Evolutionary conservation across 2,797 vertebrate genomes (phyloP), one percentile per base, ranked within the genome.

Genomic region (Podargus strigoides): DNA sequence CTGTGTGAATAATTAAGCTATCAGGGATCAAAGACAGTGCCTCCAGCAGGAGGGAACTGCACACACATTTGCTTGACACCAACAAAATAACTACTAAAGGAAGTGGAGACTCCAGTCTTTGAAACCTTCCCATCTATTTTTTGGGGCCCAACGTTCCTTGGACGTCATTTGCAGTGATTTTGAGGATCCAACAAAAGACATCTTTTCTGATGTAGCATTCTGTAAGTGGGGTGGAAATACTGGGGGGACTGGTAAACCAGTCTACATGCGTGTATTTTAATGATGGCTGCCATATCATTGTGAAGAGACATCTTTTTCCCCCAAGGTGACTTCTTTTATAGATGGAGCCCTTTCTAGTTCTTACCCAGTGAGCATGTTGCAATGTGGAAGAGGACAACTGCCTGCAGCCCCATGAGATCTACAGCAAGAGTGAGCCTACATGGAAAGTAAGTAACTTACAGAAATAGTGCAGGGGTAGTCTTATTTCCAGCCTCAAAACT

Each of bases 11-110:
- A 67, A 64, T 66, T 94, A 52, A 83, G 68, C 50, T 69, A 47
- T 50, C 59, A 42, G 50, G n/a, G 37, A 80, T 79, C 55, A 80
- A 89, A 85, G 47, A 7, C 59, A 22, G 42, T 55, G 46, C 70
- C 87, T 85, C 77, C 84, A 90, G 87, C 34, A 41, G 80, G 39
- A 81, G 76, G 34, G 58, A 86, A 92, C 93, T 92, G 60, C 56
- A 67, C 46, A 39, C 42, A 62, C 52, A 34, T 84, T 58, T 77
- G 21, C 34, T 91, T 81, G 70, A 59, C 63, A 37, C 47, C 76
- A 75, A 62, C 62, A 88, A 85, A 86, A 27, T 77, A 58, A 81
- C 84, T 76, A 47, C 46, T 59, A 90, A 82, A 72, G 28, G 39
- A 90, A 91, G 56, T 83, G 20, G 63, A 68, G 50, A 53, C 28